Evolutionary conservation across 2,888 invertebrate species (phyloP), one percentile per base, ranked within the genome.

Genomic region (Drymonia ruficornis): DNA sequence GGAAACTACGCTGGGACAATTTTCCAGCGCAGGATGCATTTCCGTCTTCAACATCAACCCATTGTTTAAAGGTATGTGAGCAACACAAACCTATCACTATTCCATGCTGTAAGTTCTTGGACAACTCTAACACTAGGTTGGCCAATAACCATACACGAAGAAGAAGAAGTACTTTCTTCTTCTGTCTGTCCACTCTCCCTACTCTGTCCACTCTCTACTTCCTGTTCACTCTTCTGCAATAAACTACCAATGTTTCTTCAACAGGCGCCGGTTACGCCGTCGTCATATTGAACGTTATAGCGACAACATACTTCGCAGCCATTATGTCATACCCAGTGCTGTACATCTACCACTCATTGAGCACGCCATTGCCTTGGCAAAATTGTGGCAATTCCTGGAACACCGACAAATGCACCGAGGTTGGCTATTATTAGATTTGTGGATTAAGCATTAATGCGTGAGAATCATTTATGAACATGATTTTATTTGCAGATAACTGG

Each of bases 241-340:
- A 44, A 12, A 11, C 31, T 9, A 31, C 9, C 11, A 31, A 9
- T 36, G 36, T 36, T 13, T 36, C 4, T 36, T 36, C 80, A 28
- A 53, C 81, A 98, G 98, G 98, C 49, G 96, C 97, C 13, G 98
- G 98, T 2, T 97, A 96, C 74, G 97, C 98, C 0, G 96, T 96
- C 31, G 93, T 97, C 3, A 86, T 98, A 51, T 94, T 97, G 64
- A 98, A 98, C 66, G 88, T 96, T 53, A 96, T 98, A 86, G 95
- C 96, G 53, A 95, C 96, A 52, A 94, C 94, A 63, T 98, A 97
- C 86, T 98, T 97, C 87, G 96, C 97, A 55, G 95, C 97, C 0
- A 95, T 98, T 45, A 95, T 98, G 80, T 94, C 97, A 0, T 98
- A 98, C 93, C 97, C 98, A 0, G 79, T 98, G 45, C 94, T 96